Evolutionary conservation across 1,140 invertebrate genomes (phyloP), one percentile per base, ranked within the genome.

Genomic region (Trichogramma pretiosum): DNA sequence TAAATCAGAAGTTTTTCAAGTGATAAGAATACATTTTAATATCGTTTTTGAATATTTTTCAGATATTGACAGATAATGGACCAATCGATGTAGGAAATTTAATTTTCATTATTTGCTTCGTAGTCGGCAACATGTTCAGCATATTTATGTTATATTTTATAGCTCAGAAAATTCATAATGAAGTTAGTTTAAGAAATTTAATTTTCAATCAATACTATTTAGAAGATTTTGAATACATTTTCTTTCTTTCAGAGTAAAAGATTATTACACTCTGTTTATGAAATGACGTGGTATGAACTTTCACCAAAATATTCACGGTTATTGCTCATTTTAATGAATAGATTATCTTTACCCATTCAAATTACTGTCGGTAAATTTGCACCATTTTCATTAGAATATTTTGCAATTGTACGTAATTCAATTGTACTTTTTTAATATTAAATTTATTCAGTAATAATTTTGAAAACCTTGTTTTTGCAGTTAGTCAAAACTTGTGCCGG

Each of bases 311-410:
- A 65, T 26, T 64, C 69, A 22, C 60, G 62, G 9, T 52, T 58
- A 5, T 40, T 74, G 11, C 47, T 70, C 1, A 45, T 60, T 22
- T 55, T 66, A 24, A 60, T 62, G 54, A 53, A 58, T 44, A 47
- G 53, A 23, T 33, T 58, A 7, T 56, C 57, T 48, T 23, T 36
- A 32, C 60, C 64, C 9, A 43, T 64, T 7, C 23, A 53, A 14
- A 57, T 76, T 36, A 71, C 68, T 9, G 73, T 68, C 10, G 70
- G 66, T 11, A 69, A 72, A 5, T 72, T 74, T 53, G 68, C 60
- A 0, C 57, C 60, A 3, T 50, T 75, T 0, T 73, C 73, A 0
- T 51, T 75, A 0, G 55, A 59, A n/a, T 63, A 68, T 2, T 77
- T 74, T 46, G 67, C 65, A 59, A 55, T 61, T 36, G 73, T 74